Conservation (phyloP, 1,140 invertebrate species). For the Adelges cooleyi region DNA sequence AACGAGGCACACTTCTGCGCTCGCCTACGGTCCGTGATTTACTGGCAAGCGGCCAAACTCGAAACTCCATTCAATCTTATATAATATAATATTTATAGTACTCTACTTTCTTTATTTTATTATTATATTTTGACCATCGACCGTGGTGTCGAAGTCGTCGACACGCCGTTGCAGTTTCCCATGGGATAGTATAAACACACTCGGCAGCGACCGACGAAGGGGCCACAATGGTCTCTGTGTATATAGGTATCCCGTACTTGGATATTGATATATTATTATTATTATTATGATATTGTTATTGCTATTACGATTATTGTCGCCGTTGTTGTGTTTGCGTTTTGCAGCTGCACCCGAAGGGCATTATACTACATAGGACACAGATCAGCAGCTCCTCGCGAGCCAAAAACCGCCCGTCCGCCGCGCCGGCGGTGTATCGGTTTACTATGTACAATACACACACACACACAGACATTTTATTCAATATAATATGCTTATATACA, state of each 20-base stretch:
- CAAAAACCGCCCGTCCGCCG: constrained; percentile 2
- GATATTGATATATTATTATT: constrained; percentile 27
- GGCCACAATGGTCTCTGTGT: not conserved
- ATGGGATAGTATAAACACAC: not conserved
- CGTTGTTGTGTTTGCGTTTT: not conserved
- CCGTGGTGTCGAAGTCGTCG: no score
- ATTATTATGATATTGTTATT: not conserved
- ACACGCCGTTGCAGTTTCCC: not conserved
- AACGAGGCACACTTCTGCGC: no score
- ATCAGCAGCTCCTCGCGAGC: constrained; percentile 18
- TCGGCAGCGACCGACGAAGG: not conserved
- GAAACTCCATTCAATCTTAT: no score
- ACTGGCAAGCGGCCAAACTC: no score
- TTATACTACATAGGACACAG: no score
- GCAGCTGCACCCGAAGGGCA: no score
- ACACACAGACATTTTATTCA: not conserved
- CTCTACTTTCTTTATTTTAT: no score
- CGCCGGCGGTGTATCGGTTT: constrained; percentile 19
- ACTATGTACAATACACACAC: not conserved
- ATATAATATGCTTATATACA: no score
- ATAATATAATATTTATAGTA: no score
- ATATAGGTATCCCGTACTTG: not conserved
- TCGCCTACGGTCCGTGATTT: no score
- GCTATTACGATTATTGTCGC: constrained; percentile 3
- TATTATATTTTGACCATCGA: no score